Conservation (phyloP, 2,888 invertebrate genomes). For the Prosapia bicincta region DNA sequence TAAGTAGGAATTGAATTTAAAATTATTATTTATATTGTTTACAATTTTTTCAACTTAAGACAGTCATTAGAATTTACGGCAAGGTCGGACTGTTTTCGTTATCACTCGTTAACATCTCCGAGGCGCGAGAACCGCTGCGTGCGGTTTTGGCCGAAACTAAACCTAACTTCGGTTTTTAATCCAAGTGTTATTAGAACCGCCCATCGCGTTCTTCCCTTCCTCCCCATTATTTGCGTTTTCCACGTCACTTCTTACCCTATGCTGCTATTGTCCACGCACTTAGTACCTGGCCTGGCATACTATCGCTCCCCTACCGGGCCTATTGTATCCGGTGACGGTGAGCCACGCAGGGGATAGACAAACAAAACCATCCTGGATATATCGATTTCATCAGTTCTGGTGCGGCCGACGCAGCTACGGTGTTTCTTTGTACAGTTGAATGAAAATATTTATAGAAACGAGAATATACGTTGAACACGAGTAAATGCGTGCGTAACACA, state of each 20-base stretch:
- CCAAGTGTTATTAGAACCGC: conserved; percentile 30
- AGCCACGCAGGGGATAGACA: background rate
- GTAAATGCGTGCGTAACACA: no score
- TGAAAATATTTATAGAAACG: no score
- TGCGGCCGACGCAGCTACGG: no score
- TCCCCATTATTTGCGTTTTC: conserved; percentile 30
- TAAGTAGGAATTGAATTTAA: no score
- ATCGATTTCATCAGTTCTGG: background rate
- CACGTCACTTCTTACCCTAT: conserved; percentile 27
- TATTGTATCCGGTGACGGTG: background rate
- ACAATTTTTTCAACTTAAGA: no score
- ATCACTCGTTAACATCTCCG: no score
- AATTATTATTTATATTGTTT: no score
- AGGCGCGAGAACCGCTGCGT: no score
- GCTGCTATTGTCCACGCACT: conserved; percentile 8
- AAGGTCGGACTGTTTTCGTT: no score
- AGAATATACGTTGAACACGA: no score
- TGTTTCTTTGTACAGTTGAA: no score
- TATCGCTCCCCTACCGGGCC: background rate
- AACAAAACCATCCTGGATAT: background rate
- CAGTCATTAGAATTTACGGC: no score
- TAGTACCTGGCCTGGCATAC: conserved; percentile 11
- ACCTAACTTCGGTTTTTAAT: background rate
- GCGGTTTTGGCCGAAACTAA: background rate
- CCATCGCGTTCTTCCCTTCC: conserved; percentile 19